Evolutionary conservation across 2,113 vertebrate genomes (phyloP), one percentile per base, ranked within the genome.

Genomic region (Saguinus imperator): DNA sequence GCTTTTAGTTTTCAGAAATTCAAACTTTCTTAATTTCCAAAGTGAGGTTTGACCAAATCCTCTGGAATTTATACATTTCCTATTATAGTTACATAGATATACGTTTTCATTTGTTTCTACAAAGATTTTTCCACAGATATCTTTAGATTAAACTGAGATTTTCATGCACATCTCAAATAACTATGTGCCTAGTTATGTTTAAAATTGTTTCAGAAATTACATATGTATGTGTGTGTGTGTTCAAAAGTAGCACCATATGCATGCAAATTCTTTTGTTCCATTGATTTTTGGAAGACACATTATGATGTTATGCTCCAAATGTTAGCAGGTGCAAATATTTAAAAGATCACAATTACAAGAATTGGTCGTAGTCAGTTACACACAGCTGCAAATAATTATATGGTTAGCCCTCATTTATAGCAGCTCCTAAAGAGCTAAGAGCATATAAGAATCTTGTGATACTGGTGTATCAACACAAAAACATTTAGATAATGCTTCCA

Each of bases 241-340:
- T 91, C 40, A 66, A 87, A 93, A 92, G 84, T 82, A 83, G 20
- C 1, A 68, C 16, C 17, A 20, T 32, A 86, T 37, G 9, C 13
- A 35, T 40, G 18, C 1, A 84, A 87, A 89, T 58, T 81, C 23
- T 89, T 73, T 93, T 92, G 8, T 94, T 90, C 73, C 20, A 77
- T 50, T 94, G 37, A 94, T 48, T 73, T 85, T 82, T 58, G 16
- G 43, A 94, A 94, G 48, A 48, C 40, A 82, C 17, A 58, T 66
- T 61, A 79, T 83, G 40, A 93, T 48, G 20, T 7, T 96, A 66
- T 4, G 32, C n/a, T 35, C 10, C 35, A 77, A 94, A 82, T 83
- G 27, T 82, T 94, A 97, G 84, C 52, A 97, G 48, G 64, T 82
- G 43, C 21, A 95, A 81, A 86, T 97, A 91, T 90, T 96, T 89